phyloP scores from a whole-genome alignment of 2,888 invertebrate species.

The Noctua fimbriata region DNA sequence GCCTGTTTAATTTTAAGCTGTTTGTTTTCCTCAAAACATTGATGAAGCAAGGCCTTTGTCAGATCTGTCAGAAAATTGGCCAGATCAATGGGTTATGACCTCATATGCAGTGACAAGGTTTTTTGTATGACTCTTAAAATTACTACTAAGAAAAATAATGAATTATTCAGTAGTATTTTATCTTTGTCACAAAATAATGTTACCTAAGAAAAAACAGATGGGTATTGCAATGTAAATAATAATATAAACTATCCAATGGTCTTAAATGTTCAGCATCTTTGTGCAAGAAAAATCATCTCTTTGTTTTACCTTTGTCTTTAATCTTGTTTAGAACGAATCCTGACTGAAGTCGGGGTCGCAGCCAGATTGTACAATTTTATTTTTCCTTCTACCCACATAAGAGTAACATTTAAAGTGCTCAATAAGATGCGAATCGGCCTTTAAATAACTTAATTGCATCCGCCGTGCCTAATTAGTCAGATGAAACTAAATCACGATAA shows the following conservation, averaged over 20 bases:
- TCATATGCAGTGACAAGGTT: conserved; percentile 32
- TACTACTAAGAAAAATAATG: background rate
- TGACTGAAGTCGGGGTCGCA: background rate
- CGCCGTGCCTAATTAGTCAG: background rate
- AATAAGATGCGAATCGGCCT: conserved; percentile 19
- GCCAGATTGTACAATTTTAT: conserved; percentile 6
- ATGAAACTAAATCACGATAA: conserved; percentile 18
- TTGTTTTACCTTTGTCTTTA: background rate
- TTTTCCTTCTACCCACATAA: conserved; percentile 27
- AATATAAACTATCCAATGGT: background rate
- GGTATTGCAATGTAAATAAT: background rate
- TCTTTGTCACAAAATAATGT: background rate
- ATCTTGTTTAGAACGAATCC: background rate
- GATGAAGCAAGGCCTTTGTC: conserved; percentile 46
- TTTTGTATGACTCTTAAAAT: background rate
- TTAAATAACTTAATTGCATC: conserved; percentile 47
- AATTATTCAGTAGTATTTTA: background rate
- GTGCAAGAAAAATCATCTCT: background rate
- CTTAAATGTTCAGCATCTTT: background rate
- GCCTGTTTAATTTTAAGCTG: background rate
- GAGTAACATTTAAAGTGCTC: background rate
- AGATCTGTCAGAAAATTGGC: conserved; percentile 28
- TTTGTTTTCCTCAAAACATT: conserved; percentile 47
- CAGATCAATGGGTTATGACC: conserved; percentile 26
- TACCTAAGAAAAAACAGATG: background rate